phyloP scores from a whole-genome alignment of 1,140 invertebrate genomes.

The Dendroctonus valens region DNA sequence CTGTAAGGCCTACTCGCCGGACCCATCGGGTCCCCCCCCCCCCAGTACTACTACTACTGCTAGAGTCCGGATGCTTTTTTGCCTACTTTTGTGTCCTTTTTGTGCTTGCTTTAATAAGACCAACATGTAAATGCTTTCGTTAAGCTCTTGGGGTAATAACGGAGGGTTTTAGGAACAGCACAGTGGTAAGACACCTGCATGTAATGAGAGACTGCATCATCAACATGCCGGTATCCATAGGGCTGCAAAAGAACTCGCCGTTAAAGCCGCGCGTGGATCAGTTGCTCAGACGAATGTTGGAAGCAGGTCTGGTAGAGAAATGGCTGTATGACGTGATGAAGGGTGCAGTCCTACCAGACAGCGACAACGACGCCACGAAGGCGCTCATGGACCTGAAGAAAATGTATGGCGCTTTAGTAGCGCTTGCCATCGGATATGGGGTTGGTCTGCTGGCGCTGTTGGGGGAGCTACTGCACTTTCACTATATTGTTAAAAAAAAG shows the following conservation, averaged over 20 bases:
- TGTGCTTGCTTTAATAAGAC: no score
- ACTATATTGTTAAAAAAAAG: constrained; percentile 32
- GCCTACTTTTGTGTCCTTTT: no score
- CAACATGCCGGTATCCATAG: constrained; percentile 75
- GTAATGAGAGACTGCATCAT: constrained; percentile 79
- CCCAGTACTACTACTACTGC: no score
- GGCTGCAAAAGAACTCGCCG: constrained; percentile 75
- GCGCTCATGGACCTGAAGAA: constrained; percentile 74
- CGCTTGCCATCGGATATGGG: constrained; percentile 65
- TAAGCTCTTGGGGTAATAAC: no score
- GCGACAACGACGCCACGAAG: constrained; percentile 54
- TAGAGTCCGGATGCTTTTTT: no score
- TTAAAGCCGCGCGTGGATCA: constrained; percentile 68
- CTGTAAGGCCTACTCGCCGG: no score
- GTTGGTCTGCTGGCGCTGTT: constrained; percentile 59
- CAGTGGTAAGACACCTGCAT: constrained; percentile 58
- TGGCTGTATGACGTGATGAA: constrained; percentile 75
- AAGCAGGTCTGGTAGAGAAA: constrained; percentile 74
- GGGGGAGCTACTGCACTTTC: constrained; percentile 66
- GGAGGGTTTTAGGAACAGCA: no score
- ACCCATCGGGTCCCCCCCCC: no score
- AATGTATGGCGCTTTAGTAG: constrained; percentile 72
- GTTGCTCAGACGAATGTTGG: constrained; percentile 64
- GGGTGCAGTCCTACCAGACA: constrained; percentile 48
- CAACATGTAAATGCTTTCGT: no score